Conservation (phyloP, 2,797 vertebrate species). For the Toxotes lorentzi region DNA sequence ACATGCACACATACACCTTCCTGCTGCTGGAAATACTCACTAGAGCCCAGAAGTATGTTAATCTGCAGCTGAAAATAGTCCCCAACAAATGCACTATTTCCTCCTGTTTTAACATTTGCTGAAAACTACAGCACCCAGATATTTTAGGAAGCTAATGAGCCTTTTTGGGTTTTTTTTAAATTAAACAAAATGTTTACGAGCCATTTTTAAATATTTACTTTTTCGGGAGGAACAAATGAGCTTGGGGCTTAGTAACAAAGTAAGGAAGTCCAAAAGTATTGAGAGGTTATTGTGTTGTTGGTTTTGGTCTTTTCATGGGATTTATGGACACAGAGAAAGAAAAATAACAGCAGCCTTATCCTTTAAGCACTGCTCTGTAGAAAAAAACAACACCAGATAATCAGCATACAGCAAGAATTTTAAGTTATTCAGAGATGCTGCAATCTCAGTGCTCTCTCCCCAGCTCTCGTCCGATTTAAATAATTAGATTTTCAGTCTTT, state of each 20-base stretch:
- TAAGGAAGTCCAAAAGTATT: background rate
- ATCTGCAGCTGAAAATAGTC: background rate
- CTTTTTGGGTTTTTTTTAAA: background rate
- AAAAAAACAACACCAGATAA: no score
- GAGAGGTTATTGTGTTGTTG: background rate
- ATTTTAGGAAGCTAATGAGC: background rate
- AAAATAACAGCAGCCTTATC: background rate
- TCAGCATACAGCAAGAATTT: no score
- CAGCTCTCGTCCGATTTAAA: no score
- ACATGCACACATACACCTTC: background rate
- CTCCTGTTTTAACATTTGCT: background rate
- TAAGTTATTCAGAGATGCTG: no score
- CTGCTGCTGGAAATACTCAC: background rate
- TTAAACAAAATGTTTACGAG: background rate
- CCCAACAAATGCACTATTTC: background rate
- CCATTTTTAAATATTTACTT: background rate
- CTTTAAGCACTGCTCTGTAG: no score
- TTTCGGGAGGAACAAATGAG: background rate
- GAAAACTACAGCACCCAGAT: background rate
- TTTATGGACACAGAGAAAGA: background rate
- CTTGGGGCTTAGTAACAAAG: background rate
- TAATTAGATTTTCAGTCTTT: background rate
- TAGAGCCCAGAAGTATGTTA: background rate
- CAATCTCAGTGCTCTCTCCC: no score
- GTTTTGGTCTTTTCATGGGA: no score